phyloP scores from a whole-genome alignment of 2,888 invertebrate genomes.

The Sarcophaga subvicina region DNA sequence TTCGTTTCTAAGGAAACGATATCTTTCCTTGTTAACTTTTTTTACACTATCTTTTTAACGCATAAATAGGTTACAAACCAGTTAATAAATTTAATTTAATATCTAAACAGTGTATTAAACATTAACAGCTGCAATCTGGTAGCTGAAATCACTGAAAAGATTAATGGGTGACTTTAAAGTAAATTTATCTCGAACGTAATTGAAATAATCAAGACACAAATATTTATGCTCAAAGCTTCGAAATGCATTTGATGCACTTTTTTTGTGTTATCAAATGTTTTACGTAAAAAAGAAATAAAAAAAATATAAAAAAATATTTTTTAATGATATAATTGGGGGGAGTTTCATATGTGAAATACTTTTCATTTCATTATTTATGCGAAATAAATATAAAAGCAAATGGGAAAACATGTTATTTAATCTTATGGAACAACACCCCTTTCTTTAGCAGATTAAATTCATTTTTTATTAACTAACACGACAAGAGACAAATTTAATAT shows the following conservation, averaged over 20 bases:
- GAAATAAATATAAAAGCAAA: neutral
- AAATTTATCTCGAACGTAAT: slow-evolving; percentile 52
- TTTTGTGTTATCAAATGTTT: neutral
- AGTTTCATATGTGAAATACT: slow-evolving; percentile 24
- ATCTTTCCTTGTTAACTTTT: neutral
- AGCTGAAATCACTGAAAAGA: slow-evolving; percentile 35
- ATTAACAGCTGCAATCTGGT: slow-evolving; percentile 40
- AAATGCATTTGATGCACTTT: no score
- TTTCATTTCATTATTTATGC: no score
- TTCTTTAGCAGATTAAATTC: neutral
- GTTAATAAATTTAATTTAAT: slow-evolving; percentile 29
- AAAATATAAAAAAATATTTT: neutral
- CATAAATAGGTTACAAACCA: neutral
- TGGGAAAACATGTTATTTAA: neutral
- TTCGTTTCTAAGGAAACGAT: no score
- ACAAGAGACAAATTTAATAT: neutral
- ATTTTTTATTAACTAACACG: neutral
- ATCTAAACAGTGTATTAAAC: neutral
- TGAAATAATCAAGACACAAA: slow-evolving; percentile 43
- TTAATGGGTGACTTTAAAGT: slow-evolving; percentile 49
- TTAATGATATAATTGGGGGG: slow-evolving; percentile 23
- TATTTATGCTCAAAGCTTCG: slow-evolving; percentile 31
- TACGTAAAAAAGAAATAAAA: neutral
- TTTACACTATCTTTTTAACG: neutral
- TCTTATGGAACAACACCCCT: neutral